phyloP scores from a whole-genome alignment of 1,140 invertebrate genomes.

The Ips nitidus region DNA sequence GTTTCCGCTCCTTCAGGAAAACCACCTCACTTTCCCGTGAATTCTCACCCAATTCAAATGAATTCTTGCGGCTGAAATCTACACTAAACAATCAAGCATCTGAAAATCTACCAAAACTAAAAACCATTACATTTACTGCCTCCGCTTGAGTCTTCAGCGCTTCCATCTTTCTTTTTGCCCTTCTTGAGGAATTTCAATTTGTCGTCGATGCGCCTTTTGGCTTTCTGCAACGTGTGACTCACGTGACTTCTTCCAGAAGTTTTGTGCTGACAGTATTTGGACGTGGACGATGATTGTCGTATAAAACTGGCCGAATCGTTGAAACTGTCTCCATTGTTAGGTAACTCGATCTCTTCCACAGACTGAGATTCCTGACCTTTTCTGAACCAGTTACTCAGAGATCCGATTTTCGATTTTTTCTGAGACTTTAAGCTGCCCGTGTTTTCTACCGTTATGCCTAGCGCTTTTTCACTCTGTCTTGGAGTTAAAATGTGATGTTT shows the following conservation, averaged over 20 bases:
- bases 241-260: constrained; percentile 40
- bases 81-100: constrained; percentile 18
- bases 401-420: constrained; percentile 60
- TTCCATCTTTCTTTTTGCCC: constrained; percentile 84
- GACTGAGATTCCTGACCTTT: constrained; percentile 58
- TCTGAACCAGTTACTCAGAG: constrained; percentile 68
- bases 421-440: constrained; percentile 25
- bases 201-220: constrained; percentile 82
- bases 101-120: background rate
- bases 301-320: constrained; percentile 57
- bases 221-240: constrained; percentile 67
- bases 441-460: constrained; percentile 56
- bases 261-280: constrained; percentile 44
- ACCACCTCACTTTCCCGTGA: constrained; percentile 83
- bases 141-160: constrained; percentile 78
- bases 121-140: constrained; percentile 61
- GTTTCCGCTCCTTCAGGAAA: constrained; percentile 78
- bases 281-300: constrained; percentile 42
- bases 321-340: constrained; percentile 63
- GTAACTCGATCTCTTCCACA: constrained; percentile 54
- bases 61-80: constrained; percentile 83
- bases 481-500: constrained; percentile 77
- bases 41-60: constrained; percentile 75
- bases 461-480: constrained; percentile 73
- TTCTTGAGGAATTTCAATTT: constrained; percentile 73